Evolutionary conservation across 2,797 vertebrate genomes (phyloP), one percentile per base, ranked within the genome.

Genomic region (Tachyglossus aculeatus): DNA sequence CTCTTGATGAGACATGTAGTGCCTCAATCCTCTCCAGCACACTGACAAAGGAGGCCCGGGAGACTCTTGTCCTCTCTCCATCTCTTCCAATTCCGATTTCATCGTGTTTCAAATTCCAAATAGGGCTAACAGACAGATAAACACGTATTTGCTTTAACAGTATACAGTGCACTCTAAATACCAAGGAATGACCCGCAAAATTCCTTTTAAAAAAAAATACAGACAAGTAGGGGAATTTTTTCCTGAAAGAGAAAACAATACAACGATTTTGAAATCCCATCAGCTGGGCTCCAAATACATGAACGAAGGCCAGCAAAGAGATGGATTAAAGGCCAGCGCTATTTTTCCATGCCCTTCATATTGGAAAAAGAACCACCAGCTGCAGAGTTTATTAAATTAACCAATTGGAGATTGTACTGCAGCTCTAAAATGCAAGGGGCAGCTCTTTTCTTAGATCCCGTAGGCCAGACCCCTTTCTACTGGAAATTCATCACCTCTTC

Each of bases 381-480:
- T n/a, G n/a, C n/a, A n/a, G n/a, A n/a, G n/a, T n/a, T n/a, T 27
- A 44, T 21, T 29, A 33, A 64, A 51, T 25, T 39, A 38, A 55
- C n/a, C 44, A 36, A 27, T 50, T 34, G 16, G 8, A 7, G 68
- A 68, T 47, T 19, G 39, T 3, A 38, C 18, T 45, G 4, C 2
- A 59, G 52, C 34, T 40, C 25, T 47, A 77, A 62, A 32, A 29
- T 32, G 55, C 13, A n/a, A n/a, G n/a, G n/a, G n/a, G n/a, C 62
- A 47, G 44, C n/a, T 57, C n/a, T 18, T 24, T 52, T 32, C 33
- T 57, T 45, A 65, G 15, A 61, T 5, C 10, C 55, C 45, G 61
- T 50, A 24, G 47, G 55, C 33, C 54, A 48, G 31, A 67, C 32
- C 62, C 67, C 52, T n/a, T n/a, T n/a, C n/a, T n/a, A n/a, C n/a